These are phyloP conservation scores for Oscheius sp. DNA, from an alignment of 2,888 invertebrate genomes.

Conservation along the genomic window DNA sequence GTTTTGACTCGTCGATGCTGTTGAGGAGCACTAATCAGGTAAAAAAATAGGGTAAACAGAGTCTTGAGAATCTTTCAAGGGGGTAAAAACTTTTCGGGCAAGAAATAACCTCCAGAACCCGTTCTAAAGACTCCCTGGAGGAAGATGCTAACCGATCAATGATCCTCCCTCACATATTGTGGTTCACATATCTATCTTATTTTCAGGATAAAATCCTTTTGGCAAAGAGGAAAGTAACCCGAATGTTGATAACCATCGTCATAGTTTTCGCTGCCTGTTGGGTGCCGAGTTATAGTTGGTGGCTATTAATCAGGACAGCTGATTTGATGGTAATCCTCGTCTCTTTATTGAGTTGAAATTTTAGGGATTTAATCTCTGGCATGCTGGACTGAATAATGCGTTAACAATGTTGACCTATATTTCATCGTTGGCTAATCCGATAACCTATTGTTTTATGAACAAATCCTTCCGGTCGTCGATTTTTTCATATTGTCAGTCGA, in stretches of 20 bases:
- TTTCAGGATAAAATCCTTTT: conserved; percentile 80
- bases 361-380: conserved; percentile 47
- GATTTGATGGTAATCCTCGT: conserved; percentile 48
- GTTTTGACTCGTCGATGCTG: conserved; percentile 42
- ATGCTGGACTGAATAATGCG: conserved; percentile 50
- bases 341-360: neutral
- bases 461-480: conserved; percentile 70
- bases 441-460: conserved; percentile 92
- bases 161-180: neutral
- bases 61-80: neutral
- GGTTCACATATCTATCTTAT: neutral
- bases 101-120: neutral
- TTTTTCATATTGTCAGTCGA: conserved; percentile 43
- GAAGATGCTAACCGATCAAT: neutral
- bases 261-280: conserved; percentile 88
- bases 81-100: neutral
- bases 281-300: conserved; percentile 77
- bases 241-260: conserved; percentile 88
- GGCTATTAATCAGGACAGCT: conserved; percentile 53
- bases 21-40: conserved; percentile 48
- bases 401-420: conserved; percentile 58
- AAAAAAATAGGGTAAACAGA: neutral
- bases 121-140: neutral
- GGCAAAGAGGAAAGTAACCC: conserved; percentile 78
- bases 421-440: conserved; percentile 77